phyloP scores from a whole-genome alignment of 1,140 invertebrate genomes.

The Triops longicaudatus region DNA sequence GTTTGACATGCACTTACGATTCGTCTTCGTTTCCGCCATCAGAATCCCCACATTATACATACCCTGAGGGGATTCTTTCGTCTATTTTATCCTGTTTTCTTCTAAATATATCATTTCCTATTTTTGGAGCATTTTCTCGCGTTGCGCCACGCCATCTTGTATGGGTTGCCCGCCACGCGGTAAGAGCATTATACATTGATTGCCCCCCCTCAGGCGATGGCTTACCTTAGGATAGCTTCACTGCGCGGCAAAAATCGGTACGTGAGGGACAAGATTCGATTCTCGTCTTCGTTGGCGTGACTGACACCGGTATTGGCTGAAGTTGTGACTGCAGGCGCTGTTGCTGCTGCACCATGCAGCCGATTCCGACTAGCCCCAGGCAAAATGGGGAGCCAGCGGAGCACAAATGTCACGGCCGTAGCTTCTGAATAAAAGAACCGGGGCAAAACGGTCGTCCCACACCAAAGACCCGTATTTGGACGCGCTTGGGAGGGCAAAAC shows the following conservation, averaged over 20 bases:
- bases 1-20: slow-evolving; percentile 7
- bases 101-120: not conserved
- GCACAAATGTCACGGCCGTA: slow-evolving; percentile 26
- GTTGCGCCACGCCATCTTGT: not conserved
- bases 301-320: not conserved
- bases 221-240: slow-evolving; percentile 22
- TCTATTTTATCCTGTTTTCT: not conserved
- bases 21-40: slow-evolving; percentile 9
- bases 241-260: slow-evolving; percentile 19
- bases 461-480: slow-evolving; percentile 20
- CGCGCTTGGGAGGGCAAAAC: slow-evolving; percentile 17
- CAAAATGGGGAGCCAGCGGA: slow-evolving; percentile 17
- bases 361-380: not conserved
- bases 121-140: not conserved
- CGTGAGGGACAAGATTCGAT: slow-evolving; percentile 22
- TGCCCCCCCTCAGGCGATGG: not conserved
- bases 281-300: slow-evolving; percentile 15
- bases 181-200: not conserved
- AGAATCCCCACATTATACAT: not conserved
- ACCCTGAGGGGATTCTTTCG: not conserved
- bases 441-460: slow-evolving; percentile 25
- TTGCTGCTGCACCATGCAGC: not conserved
- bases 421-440: slow-evolving; percentile 28
- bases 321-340: not conserved
- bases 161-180: not conserved